phyloP scores from a whole-genome alignment of 2,888 invertebrate species.

The Platycheirus rosarum region DNA sequence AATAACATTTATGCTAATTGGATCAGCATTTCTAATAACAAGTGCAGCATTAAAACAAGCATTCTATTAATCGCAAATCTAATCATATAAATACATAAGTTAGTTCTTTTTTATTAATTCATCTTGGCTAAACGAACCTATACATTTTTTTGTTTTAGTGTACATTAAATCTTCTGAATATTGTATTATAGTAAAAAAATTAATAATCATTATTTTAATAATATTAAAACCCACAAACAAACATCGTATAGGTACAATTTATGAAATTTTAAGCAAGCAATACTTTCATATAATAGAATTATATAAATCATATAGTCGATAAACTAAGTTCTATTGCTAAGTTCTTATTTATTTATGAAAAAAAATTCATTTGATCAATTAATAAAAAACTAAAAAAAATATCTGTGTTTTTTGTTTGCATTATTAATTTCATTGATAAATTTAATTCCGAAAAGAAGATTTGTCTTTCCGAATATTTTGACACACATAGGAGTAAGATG shows the following conservation, averaged over 20 bases:
- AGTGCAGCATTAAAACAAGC: conserved; percentile 82
- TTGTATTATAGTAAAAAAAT: conserved; percentile 41
- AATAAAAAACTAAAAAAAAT: too few relatives aligned
- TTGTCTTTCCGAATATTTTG: too few relatives aligned
- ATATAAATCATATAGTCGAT: conserved; percentile 34
- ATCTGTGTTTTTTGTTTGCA: too few relatives aligned
- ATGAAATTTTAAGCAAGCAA: conserved; percentile 62
- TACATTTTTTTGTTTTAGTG: conserved; percentile 19
- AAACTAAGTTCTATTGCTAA: too few relatives aligned
- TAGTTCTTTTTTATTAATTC: conserved; percentile 1
- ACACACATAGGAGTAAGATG: too few relatives aligned
- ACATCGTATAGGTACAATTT: conserved; percentile 37
- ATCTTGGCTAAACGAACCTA: conserved; percentile 19
- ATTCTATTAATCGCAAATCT: conserved; percentile 69
- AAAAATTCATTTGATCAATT: conserved; percentile 32
- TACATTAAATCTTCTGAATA: conserved; percentile 50
- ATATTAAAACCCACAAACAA: conserved; percentile 21
- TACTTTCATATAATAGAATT: conserved; percentile 51
- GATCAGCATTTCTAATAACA: conserved; percentile 81
- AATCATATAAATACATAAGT: too few relatives aligned
- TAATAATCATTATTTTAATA: neutral
- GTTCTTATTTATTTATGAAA: conserved; percentile 54
- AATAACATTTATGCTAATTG: conserved; percentile 81
- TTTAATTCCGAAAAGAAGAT: too few relatives aligned
- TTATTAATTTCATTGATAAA: too few relatives aligned